Evolutionary conservation across 1,140 invertebrate species (phyloP), one percentile per base, ranked within the genome.

Genomic region (Leptoteleia sp.): DNA sequence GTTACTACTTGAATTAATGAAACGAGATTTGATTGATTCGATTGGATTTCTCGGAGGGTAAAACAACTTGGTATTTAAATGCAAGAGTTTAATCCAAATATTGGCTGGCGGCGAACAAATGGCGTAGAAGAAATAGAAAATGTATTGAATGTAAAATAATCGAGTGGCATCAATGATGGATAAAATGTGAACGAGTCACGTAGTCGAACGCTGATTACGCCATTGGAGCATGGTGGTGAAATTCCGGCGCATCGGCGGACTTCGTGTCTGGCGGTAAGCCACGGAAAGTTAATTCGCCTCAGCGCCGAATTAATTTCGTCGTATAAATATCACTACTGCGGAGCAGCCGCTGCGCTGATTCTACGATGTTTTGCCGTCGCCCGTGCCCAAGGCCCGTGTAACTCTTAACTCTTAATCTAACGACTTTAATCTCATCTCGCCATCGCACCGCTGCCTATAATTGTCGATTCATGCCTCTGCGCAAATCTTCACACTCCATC

Each of bases 241-340:
- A 78, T 72, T 71, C 61, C 67, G 42, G 48, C 45, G 62, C n/a
- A 76, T 50, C 59, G 29, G 47, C 55, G 68, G 35, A 79, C 50
- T 76, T 68, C 43, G 68, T 61, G 62, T 55, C 80, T 85, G 83
- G 83, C 83, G 82, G 67, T 19, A 71, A 64, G 83, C 83, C 83
- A 85, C 80, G 62, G 79, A 81, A 84, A 82, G 82, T 85, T 83
- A 82, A 83, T 84, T 81, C 81, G 72, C 73, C 76, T 64, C 45
- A 78, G 77, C 59, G 73, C 55, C 77, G 67, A 85, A 85, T 84
- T 84, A 85, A 85, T 85, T 83, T 82, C 73, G 31, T 78, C 78
- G 79, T 83, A 84, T 84, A 85, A 84, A 85, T 84, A 84, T 81
- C 71, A 47, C 59, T 47, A 57, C 45, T 64, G 59, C 40, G 37